Evolutionary conservation across 2,113 vertebrate genomes (phyloP).

Genomic region (Ptilonorhynchus violaceus): DNA sequence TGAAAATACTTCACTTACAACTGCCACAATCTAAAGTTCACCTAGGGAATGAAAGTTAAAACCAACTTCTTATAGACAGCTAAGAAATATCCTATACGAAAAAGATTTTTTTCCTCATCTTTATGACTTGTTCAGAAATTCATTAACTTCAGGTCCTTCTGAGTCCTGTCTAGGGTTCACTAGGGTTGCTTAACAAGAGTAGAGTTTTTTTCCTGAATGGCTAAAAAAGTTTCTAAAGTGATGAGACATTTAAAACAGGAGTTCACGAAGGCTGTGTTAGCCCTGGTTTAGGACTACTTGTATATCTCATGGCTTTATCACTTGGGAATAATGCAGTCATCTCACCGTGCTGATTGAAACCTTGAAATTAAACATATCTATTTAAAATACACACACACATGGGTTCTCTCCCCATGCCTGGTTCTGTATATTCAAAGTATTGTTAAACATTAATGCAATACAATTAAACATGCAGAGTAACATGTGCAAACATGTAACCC

Average conservation of each 20-base stretch:
- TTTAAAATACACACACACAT: background rate
- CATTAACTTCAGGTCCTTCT: background rate
- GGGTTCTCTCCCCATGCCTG: background rate
- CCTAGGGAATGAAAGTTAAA: background rate
- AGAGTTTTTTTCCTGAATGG: background rate
- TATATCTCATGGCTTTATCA: background rate
- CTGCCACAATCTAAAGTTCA: background rate
- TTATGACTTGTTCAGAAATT: background rate
- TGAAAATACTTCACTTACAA: background rate
- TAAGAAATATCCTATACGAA: background rate
- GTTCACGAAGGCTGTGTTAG: background rate
- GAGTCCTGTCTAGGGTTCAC: background rate
- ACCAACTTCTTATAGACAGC: background rate
- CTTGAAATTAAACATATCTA: background rate
- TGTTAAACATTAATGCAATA: background rate
- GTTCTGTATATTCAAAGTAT: background rate
- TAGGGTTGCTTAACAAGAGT: background rate
- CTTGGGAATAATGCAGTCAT: background rate
- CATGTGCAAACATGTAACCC: background rate
- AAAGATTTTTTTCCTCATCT: background rate
- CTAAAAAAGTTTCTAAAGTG: background rate
- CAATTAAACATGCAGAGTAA: background rate
- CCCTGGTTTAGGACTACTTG: background rate
- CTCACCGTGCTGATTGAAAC: background rate
- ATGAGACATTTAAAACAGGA: background rate